A percentile compares a stretch with the other conserved stretches of the same genome.
Evolutionary conservation across 2,888 invertebrate genomes (phyloP).

Genomic region (Tribolium freemani): DNA sequence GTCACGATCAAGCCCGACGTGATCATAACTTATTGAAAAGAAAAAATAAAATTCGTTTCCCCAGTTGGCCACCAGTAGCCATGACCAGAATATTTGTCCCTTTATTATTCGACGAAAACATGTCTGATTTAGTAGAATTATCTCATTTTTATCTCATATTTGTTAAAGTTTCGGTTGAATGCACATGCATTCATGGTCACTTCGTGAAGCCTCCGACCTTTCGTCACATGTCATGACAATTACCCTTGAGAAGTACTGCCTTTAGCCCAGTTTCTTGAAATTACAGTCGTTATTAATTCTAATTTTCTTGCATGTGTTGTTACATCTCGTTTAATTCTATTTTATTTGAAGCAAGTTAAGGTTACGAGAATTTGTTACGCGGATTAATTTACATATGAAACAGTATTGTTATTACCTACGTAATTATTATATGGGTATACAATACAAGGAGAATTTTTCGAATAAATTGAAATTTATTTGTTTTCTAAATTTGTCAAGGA

Average conservation of each 20-base stretch:
- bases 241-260: constrained; percentile 36
- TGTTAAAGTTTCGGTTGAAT: constrained; percentile 29
- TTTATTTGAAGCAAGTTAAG: constrained; percentile 13
- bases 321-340: background rate
- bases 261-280: constrained; percentile 33
- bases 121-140: background rate
- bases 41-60: too few species aligned
- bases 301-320: constrained; percentile 6
- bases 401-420: constrained; percentile 15
- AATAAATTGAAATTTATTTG: background rate
- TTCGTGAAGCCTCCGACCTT: constrained; percentile 39
- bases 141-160: constrained; percentile 1
- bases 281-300: constrained; percentile 9
- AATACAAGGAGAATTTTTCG: background rate
- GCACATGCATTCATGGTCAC: constrained; percentile 39
- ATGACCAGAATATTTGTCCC: too few species aligned
- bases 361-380: constrained; percentile 6
- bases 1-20: too few species aligned
- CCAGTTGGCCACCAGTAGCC: too few species aligned
- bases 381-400: constrained; percentile 24
- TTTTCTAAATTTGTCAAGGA: background rate
- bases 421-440: constrained; percentile 2
- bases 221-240: constrained; percentile 33
- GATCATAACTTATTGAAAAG: too few species aligned
- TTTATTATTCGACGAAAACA: too few species aligned